phyloP scores from a whole-genome alignment of 1,140 invertebrate genomes.

The Macrobrachium rosenbergii region DNA sequence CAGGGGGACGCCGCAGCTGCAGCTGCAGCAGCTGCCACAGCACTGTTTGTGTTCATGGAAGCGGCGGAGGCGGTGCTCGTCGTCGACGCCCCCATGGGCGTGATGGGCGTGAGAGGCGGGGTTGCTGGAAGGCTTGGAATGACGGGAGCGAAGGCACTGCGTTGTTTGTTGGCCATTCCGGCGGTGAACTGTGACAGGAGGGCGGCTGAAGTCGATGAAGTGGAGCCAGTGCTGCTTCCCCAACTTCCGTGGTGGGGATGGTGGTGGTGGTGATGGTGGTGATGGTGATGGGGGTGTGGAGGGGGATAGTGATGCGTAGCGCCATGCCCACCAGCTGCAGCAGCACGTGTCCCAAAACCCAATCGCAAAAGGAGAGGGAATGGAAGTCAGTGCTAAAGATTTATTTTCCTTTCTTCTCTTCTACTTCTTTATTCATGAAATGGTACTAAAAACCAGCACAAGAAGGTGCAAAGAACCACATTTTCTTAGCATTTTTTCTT shows the following conservation, averaged over 20 bases:
- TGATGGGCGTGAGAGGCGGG: conserved; percentile 51
- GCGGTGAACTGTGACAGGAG: conserved; percentile 42
- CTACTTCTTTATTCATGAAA: too few species aligned
- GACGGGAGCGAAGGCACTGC: conserved; percentile 56
- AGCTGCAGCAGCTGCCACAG: conserved; percentile 20
- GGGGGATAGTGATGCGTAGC: background rate
- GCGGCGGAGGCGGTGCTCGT: conserved; percentile 1
- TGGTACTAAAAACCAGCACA: too few species aligned
- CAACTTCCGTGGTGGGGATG: conserved; percentile 36
- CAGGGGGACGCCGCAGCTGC: conserved; percentile 42
- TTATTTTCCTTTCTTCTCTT: too few species aligned
- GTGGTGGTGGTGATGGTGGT: conserved; percentile 7
- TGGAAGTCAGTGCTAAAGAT: too few species aligned
- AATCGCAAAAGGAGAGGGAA: too few species aligned
- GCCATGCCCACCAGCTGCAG: too few species aligned
- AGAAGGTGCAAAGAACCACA: too few species aligned
- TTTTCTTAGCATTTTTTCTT: too few species aligned
- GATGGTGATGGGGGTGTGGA: background rate
- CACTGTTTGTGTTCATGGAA: conserved; percentile 1
- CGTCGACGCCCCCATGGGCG: conserved; percentile 8
- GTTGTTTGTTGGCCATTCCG: conserved; percentile 41
- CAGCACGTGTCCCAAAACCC: too few species aligned
- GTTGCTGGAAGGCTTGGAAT: conserved; percentile 49
- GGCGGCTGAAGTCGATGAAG: conserved; percentile 29
- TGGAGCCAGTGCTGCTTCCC: conserved; percentile 19